phyloP scores from a whole-genome alignment of 2,113 vertebrate genomes.

The Antechinus flavipes region DNA sequence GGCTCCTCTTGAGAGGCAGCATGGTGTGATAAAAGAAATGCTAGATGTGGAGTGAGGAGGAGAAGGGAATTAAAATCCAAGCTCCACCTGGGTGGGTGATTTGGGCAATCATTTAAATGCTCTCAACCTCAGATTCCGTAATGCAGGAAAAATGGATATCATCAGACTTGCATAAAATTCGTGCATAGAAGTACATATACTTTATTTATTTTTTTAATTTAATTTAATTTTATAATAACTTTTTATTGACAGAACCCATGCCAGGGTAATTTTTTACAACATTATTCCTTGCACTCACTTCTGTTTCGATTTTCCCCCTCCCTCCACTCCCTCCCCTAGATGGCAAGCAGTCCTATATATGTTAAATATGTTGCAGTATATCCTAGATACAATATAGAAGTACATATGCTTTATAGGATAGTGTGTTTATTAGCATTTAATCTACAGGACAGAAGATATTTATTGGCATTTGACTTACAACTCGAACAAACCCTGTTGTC shows the following conservation, averaged over 20 bases:
- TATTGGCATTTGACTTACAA: not conserved
- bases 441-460: not conserved
- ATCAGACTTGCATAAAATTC: not conserved
- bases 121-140: not conserved
- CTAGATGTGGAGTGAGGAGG: not conserved
- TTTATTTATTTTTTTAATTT: not conserved
- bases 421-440: not conserved
- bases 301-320: too few relatives aligned
- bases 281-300: too few relatives aligned
- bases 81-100: not conserved
- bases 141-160: not conserved
- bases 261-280: too few relatives aligned
- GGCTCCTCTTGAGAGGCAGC: not conserved
- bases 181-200: not conserved
- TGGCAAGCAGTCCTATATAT: too few relatives aligned
- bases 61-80: not conserved
- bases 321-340: too few relatives aligned
- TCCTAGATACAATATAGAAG: not conserved
- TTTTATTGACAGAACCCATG: too few relatives aligned
- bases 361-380: too few relatives aligned
- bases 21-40: not conserved
- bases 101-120: not conserved
- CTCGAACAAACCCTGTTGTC: not conserved
- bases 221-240: too few relatives aligned
- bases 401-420: not conserved